Evolutionary conservation across 2,797 vertebrate species (phyloP).

Genomic region (Paguma larvata): DNA sequence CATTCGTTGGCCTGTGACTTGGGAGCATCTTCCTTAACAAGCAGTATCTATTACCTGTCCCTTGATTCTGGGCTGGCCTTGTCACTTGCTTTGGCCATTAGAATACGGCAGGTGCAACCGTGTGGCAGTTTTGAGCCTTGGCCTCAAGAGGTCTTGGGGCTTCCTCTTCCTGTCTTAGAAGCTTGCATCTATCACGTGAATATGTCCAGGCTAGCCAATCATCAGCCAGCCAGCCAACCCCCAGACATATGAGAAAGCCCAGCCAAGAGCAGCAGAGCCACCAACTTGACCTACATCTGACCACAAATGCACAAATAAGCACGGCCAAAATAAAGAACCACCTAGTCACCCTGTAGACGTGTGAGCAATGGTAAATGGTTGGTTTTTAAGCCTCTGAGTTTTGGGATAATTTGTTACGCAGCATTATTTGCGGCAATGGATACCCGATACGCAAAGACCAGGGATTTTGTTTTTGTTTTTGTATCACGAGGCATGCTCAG

Average conservation of each 20-base stretch:
- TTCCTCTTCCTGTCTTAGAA: background rate
- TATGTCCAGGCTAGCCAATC: background rate
- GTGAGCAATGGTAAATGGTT: background rate
- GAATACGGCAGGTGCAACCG: background rate
- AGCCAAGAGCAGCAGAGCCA: background rate
- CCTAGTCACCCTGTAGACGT: background rate
- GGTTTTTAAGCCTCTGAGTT: background rate
- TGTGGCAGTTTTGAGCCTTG: background rate
- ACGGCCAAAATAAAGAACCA: background rate
- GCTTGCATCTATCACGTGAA: background rate
- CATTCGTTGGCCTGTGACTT: background rate
- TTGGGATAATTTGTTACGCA: background rate
- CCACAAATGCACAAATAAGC: background rate
- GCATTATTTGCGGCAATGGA: background rate
- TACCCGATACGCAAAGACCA: background rate
- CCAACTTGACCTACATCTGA: background rate
- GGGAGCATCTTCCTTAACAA: background rate
- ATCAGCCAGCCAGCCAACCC: background rate
- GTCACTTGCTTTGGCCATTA: background rate
- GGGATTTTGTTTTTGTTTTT: background rate
- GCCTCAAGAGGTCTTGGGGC: background rate
- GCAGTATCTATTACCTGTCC: background rate
- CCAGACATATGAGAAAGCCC: background rate
- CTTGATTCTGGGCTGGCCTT: constrained; percentile 12
- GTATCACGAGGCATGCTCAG: background rate